Percentiles rank a stretch among this genome's conserved stretches.
Conservation (phyloP, 2,113 vertebrate species). For the Onychostruthus taczanowskii region DNA sequence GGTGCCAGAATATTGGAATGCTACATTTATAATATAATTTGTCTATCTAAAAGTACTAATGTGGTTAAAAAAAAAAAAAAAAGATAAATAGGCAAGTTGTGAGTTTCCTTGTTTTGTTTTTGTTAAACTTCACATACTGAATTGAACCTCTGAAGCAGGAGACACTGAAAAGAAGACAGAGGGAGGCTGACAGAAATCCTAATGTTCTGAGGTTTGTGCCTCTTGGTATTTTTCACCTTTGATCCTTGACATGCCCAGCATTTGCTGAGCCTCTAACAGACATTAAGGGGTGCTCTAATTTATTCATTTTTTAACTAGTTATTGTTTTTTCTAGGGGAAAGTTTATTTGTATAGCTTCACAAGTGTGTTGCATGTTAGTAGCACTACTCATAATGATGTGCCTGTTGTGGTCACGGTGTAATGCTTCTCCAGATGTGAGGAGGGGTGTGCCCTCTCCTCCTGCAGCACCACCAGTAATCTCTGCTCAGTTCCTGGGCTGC, state of each 20-base stretch:
- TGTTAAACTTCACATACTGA: conserved; percentile 32
- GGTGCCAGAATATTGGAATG: conserved; percentile 67
- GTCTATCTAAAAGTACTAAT: conserved; percentile 62
- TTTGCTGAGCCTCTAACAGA: neutral
- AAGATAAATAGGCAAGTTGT: neutral
- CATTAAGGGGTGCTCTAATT: neutral
- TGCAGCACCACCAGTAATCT: neutral
- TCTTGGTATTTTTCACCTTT: neutral
- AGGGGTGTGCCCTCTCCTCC: neutral
- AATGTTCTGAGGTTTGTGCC: neutral
- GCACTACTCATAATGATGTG: neutral
- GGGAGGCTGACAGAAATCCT: neutral
- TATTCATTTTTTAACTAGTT: neutral
- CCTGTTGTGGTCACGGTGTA: neutral
- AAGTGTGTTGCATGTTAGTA: neutral
- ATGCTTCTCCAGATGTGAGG: neutral
- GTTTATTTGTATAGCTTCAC: neutral
- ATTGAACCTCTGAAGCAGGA: neutral
- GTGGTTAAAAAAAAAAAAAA: conserved; percentile 45
- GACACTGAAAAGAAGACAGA: neutral
- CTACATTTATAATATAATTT: conserved; percentile 66
- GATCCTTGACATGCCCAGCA: neutral
- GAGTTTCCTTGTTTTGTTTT: conserved; percentile 21
- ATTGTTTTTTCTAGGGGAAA: neutral
- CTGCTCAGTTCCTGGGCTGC: neutral